These are phyloP conservation scores for Ophioninae sp. DNA, from an alignment of 2,888 invertebrate species.

Conservation along the genomic window DNA sequence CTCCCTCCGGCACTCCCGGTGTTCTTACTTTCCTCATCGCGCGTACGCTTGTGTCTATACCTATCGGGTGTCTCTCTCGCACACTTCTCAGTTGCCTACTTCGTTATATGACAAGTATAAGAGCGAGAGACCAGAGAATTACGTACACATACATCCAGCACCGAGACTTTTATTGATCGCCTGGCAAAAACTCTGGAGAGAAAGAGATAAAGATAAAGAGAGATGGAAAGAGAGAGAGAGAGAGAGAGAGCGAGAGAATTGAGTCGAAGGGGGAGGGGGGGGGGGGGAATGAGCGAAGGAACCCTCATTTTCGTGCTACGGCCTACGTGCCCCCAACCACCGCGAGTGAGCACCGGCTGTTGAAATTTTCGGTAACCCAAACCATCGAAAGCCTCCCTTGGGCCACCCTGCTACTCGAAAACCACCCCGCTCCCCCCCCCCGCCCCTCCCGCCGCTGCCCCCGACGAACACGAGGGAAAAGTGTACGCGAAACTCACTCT, in stretches of 20 bases:
- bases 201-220: slow-evolving; percentile 44
- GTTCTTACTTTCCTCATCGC: slow-evolving; percentile 37
- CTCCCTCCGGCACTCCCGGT: slow-evolving; percentile 13
- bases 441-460: too few relatives aligned
- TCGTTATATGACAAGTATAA: slow-evolving; percentile 80
- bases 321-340: slow-evolving; percentile 78
- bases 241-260: slow-evolving; percentile 33
- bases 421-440: slow-evolving; percentile 65
- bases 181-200: slow-evolving; percentile 80
- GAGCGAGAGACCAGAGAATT: slow-evolving; percentile 68
- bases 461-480: slow-evolving; percentile 46
- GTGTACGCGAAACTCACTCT: slow-evolving; percentile 37
- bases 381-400: slow-evolving; percentile 65
- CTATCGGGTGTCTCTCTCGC: slow-evolving; percentile 49
- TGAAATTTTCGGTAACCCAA: slow-evolving; percentile 66
- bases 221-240: slow-evolving; percentile 59
- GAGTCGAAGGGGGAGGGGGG: slow-evolving; percentile 23
- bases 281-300: slow-evolving; percentile 62
- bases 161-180: slow-evolving; percentile 81
- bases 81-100: slow-evolving; percentile 76
- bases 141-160: slow-evolving; percentile 71
- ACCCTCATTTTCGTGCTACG: slow-evolving; percentile 80
- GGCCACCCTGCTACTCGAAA: slow-evolving; percentile 46
- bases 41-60: slow-evolving; percentile 17
- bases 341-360: slow-evolving; percentile 60